These are phyloP conservation scores for Loxodonta africana DNA, from an alignment of 2,113 vertebrate genomes.

Conservation along the genomic window DNA sequence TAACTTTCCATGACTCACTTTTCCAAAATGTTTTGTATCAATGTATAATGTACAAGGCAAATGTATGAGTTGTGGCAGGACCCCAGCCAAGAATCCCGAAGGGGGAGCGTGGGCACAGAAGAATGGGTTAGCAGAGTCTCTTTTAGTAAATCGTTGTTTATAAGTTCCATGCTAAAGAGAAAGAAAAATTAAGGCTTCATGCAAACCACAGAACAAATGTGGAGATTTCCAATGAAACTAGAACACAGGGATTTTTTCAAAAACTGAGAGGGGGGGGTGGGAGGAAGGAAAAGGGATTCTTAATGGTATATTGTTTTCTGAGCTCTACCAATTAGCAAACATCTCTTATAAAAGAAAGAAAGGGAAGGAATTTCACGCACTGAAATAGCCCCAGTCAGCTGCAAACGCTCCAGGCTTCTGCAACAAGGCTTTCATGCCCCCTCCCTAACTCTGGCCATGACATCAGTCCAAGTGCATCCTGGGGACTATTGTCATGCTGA, in stretches of 20 bases:
- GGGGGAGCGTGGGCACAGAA: background rate
- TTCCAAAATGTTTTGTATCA: slow-evolving; percentile 73
- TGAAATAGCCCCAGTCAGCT: slow-evolving; percentile 85
- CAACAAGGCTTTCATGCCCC: slow-evolving; percentile 69
- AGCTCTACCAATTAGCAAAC: slow-evolving; percentile 87
- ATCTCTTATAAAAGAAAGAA: slow-evolving; percentile 73
- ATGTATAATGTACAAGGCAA: background rate
- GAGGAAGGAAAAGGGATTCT: slow-evolving; percentile 69
- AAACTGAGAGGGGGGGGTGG: background rate
- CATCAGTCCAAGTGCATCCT: slow-evolving; percentile 92
- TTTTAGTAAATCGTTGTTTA: slow-evolving; percentile 17
- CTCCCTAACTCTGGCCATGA: slow-evolving; percentile 84
- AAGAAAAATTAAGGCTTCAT: slow-evolving; percentile 50
- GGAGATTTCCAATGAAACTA: slow-evolving; percentile 60
- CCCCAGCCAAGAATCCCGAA: background rate
- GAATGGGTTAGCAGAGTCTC: background rate
- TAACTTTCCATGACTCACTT: slow-evolving; percentile 69
- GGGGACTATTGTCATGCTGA: slow-evolving; percentile 94
- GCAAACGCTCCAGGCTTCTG: slow-evolving; percentile 88
- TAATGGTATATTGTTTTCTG: slow-evolving; percentile 81
- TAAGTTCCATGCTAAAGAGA: slow-evolving; percentile 33
- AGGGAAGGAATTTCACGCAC: slow-evolving; percentile 82
- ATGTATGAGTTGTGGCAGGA: background rate
- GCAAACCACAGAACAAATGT: slow-evolving; percentile 62
- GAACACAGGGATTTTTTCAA: slow-evolving; percentile 1